Conservation (phyloP, 2,113 vertebrate species). For the Machaerirhynchus nigripectus region DNA sequence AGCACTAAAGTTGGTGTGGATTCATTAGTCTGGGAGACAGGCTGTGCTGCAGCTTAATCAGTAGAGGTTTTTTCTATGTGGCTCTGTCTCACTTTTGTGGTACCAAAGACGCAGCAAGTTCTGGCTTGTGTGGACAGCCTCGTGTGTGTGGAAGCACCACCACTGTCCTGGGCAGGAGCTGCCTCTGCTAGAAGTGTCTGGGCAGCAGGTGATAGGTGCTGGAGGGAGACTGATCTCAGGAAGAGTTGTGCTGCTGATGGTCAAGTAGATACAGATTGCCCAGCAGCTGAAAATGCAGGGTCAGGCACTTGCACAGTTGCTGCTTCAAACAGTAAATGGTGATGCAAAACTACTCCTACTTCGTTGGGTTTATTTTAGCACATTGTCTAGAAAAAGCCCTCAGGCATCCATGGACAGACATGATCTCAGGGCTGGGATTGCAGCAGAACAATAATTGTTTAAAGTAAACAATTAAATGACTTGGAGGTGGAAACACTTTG, state of each 20-base stretch:
- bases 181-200: not conserved
- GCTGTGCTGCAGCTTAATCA: not conserved
- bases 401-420: accelerated
- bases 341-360: not conserved
- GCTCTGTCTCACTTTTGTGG: not conserved
- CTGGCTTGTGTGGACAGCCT: not conserved
- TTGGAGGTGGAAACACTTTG: not conserved
- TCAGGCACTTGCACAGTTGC: not conserved
- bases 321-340: not conserved
- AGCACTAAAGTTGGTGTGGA: not conserved
- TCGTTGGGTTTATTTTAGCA: not conserved
- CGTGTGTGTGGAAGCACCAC: not conserved
- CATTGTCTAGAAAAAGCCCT: not conserved
- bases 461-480: not conserved
- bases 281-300: not conserved
- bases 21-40: not conserved
- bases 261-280: not conserved
- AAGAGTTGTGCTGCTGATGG: not conserved
- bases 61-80: not conserved
- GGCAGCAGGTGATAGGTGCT: not conserved
- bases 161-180: not conserved
- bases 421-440: not conserved
- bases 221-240: not conserved
- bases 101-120: not conserved
- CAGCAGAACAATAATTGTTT: not conserved